A percentile compares a stretch with the other conserved stretches of the same genome.
Conservation (phyloP, 2,797 vertebrate genomes). For the Lithobates sylvaticus region DNA sequence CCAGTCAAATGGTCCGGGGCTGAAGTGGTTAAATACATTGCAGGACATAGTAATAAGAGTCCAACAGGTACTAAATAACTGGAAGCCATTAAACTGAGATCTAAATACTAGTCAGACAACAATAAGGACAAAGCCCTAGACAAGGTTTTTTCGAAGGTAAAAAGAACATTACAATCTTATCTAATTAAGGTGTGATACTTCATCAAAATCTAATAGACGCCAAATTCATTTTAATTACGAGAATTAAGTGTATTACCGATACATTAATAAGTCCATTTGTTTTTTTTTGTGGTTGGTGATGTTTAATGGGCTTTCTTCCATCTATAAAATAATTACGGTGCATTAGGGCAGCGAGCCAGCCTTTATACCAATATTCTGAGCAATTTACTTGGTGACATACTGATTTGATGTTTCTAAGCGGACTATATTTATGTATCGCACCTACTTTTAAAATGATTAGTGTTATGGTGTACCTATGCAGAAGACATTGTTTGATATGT, state of each 20-base stretch:
- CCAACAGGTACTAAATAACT: too few relatives aligned
- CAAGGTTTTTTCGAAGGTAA: neutral
- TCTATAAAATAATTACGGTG: conserved; percentile 51
- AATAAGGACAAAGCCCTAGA: neutral
- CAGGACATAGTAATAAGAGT: too few relatives aligned
- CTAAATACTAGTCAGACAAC: too few relatives aligned
- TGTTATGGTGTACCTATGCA: conserved; percentile 4
- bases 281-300: conserved; percentile 36
- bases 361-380: conserved; percentile 12
- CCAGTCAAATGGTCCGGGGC: too few relatives aligned
- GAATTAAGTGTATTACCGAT: conserved; percentile 44
- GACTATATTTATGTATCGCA: neutral
- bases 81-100: too few relatives aligned
- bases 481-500: neutral
- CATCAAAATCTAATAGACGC: conserved; percentile 39
- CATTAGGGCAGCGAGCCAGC: conserved; percentile 40
- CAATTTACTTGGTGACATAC: neutral
- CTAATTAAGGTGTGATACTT: conserved; percentile 19
- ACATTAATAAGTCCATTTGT: conserved; percentile 49
- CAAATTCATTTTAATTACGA: conserved; percentile 9
- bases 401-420: conserved; percentile 18
- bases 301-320: conserved; percentile 40
- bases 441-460: conserved; percentile 20
- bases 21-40: too few relatives aligned
- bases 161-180: conserved; percentile 34